phyloP scores from a whole-genome alignment of 2,888 invertebrate species.

The Mimumesa dahlbomi region DNA sequence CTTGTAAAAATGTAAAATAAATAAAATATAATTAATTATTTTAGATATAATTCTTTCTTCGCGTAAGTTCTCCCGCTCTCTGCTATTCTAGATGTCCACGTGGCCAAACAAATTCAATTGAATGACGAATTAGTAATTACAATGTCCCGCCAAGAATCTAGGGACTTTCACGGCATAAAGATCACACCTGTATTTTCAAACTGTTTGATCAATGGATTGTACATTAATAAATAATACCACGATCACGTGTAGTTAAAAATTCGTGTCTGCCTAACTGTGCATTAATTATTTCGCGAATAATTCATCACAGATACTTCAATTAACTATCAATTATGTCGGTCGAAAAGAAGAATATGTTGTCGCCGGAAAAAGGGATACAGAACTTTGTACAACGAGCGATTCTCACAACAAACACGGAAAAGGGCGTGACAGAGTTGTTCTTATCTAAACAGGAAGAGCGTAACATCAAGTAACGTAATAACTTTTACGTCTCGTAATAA shows the following conservation, averaged over 20 bases:
- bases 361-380: slow-evolving; percentile 11
- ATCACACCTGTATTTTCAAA: slow-evolving; percentile 46
- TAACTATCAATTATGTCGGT: too few species aligned
- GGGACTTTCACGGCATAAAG: slow-evolving; percentile 20
- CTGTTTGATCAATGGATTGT: slow-evolving; percentile 66
- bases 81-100: background rate
- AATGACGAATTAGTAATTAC: background rate
- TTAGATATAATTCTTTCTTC: slow-evolving; percentile 27
- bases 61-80: slow-evolving; percentile 14
- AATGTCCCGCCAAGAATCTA: background rate
- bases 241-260: too few species aligned
- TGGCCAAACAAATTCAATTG: background rate
- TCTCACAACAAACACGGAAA: slow-evolving; percentile 76
- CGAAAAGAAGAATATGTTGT: background rate
- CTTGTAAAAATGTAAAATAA: slow-evolving; percentile 63
- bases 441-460: slow-evolving; percentile 82
- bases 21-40: slow-evolving; percentile 54
- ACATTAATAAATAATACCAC: too few species aligned
- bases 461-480: slow-evolving; percentile 80
- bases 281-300: too few species aligned
- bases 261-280: too few species aligned
- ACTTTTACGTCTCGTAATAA: background rate
- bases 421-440: slow-evolving; percentile 82
- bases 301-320: background rate
- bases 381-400: slow-evolving; percentile 62